Percentiles rank a stretch among this genome's conserved stretches.
Evolutionary conservation across 1,140 invertebrate species (phyloP).

Genomic region (Holotrichia oblita): DNA sequence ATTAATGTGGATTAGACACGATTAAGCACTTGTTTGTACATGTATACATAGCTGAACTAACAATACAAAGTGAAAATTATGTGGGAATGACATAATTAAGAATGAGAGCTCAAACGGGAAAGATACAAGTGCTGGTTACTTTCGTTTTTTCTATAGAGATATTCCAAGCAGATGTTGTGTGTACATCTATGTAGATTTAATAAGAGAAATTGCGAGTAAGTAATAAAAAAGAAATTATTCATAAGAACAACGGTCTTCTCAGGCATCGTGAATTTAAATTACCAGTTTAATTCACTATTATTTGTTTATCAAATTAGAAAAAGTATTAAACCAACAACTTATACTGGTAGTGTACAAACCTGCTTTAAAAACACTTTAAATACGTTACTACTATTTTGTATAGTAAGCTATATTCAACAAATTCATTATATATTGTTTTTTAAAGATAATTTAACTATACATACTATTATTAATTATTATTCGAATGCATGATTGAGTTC

Average conservation of each 20-base stretch:
- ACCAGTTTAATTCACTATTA: neutral
- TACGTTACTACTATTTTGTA: no score
- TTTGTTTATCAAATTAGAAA: neutral
- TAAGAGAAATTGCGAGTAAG: conserved; percentile 19
- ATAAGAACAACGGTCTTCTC: neutral
- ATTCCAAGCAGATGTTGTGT: conserved; percentile 8
- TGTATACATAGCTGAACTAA: neutral
- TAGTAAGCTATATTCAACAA: no score
- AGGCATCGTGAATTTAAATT: conserved; percentile 7
- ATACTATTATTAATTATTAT: no score
- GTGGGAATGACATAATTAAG: conserved; percentile 15
- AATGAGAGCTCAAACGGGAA: neutral
- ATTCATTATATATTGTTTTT: no score
- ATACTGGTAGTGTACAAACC: no score
- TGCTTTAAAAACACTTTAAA: no score
- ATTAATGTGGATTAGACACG: no score
- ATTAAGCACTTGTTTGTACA: no score
- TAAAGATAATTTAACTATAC: no score
- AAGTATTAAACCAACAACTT: neutral
- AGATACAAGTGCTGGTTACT: neutral
- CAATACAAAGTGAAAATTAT: conserved; percentile 23
- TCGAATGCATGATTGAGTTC: no score
- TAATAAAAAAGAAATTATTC: conserved; percentile 11
- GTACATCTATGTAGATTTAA: conserved; percentile 4
- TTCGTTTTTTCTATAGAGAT: neutral